A percentile compares a stretch with the other conserved stretches of the same genome.
Evolutionary conservation across 2,888 invertebrate genomes (phyloP).

Genomic region (Heliconius erato): DNA sequence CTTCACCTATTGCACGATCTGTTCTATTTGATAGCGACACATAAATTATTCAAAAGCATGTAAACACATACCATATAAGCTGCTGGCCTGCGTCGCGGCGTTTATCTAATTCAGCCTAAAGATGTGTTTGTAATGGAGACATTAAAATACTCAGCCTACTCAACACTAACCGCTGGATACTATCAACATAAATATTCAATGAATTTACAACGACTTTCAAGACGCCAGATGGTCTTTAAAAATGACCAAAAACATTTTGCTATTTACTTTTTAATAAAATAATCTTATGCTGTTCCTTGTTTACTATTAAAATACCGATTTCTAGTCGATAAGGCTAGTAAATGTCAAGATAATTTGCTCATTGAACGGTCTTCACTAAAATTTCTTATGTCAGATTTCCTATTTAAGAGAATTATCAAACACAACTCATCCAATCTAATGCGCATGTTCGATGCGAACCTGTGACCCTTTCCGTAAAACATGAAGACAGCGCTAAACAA

Average conservation of each 20-base stretch:
- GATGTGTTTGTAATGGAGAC: slow-evolving; percentile 69
- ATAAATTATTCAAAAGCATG: slow-evolving; percentile 57
- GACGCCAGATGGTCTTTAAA: slow-evolving; percentile 64
- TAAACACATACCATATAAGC: slow-evolving; percentile 55
- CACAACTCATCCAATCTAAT: slow-evolving; percentile 28
- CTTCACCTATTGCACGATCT: slow-evolving; percentile 51
- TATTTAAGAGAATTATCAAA: slow-evolving; percentile 30
- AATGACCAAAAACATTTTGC: slow-evolving; percentile 54
- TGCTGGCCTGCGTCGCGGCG: slow-evolving; percentile 56
- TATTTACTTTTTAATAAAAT: slow-evolving; percentile 9
- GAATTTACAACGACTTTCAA: slow-evolving; percentile 61
- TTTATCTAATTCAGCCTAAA: slow-evolving; percentile 55
- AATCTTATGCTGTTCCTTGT: neutral
- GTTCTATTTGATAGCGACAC: slow-evolving; percentile 50
- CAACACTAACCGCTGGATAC: slow-evolving; percentile 52
- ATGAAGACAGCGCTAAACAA: slow-evolving; percentile 34
- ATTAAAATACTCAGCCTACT: slow-evolving; percentile 72
- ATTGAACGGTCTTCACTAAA: slow-evolving; percentile 28
- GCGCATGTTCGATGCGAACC: slow-evolving; percentile 34
- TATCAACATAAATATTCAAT: slow-evolving; percentile 49
- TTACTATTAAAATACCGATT: neutral
- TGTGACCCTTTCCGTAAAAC: slow-evolving; percentile 31
- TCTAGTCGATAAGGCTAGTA: neutral
- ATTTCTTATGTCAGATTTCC: slow-evolving; percentile 15
- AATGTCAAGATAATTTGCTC: slow-evolving; percentile 21